These are phyloP conservation scores for Apus apus DNA, from an alignment of 2,113 vertebrate species.

Conservation along the genomic window DNA sequence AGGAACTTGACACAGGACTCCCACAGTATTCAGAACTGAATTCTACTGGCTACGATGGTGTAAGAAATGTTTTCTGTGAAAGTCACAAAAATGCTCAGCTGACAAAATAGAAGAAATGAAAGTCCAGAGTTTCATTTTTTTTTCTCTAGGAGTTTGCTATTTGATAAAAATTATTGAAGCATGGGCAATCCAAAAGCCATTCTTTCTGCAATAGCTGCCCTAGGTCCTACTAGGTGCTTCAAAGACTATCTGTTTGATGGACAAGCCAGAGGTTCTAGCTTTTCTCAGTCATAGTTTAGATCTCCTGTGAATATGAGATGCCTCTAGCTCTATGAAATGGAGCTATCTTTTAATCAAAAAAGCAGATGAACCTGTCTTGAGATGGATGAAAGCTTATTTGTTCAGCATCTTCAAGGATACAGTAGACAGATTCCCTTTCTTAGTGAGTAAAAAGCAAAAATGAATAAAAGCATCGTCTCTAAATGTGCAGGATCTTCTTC, in stretches of 20 bases:
- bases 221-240: not conserved
- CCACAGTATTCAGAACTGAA: not conserved
- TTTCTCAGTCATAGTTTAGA: not conserved
- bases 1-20: not conserved
- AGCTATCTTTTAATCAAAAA: not conserved
- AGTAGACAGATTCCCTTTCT: not conserved
- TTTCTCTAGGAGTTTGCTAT: not conserved
- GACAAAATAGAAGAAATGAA: not conserved
- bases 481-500: not conserved
- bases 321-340: not conserved
- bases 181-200: not conserved
- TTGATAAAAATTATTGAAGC: not conserved
- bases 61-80: not conserved
- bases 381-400: not conserved
- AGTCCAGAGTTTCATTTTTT: not conserved
- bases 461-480: not conserved
- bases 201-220: not conserved
- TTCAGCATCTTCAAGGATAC: not conserved
- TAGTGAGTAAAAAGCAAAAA: not conserved
- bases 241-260: not conserved
- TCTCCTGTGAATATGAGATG: not conserved
- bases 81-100: not conserved
- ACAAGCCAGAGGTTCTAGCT: not conserved
- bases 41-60: not conserved
- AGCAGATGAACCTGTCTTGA: not conserved